Evolutionary conservation across 2,888 invertebrate species (phyloP), one percentile per base, ranked within the genome.

Genomic region (Carabus problematicus): DNA sequence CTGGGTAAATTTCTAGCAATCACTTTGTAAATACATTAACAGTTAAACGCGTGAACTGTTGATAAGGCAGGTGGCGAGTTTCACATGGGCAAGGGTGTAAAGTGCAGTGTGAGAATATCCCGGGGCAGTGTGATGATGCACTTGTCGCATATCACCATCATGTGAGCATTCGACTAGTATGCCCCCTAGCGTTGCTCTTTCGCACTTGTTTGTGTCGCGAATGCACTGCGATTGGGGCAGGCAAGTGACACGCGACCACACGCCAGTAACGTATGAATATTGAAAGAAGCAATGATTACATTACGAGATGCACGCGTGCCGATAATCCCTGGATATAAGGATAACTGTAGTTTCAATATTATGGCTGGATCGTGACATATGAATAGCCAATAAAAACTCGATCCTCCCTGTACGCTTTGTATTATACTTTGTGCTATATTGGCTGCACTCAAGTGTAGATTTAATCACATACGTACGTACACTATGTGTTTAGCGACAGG

Each of bases 321-420:
- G 29, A 39, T 56, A 56, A 56, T 56, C 40, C 56, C 9, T 56
- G 14, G 8, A 12, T 49, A 4, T 49, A 49, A 49, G 64, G 43
- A 18, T 54, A 64, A 64, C 40, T 54, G 56, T 56, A 45, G 54
- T 7, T 11, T 18, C 16, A 47, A 66, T 58, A 58, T 66, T 66
- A 66, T 66, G 66, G 66, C 40, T 41, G 40, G 58, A 66, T 58
- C 66, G 66, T 66, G 66, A 66, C 66, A 66, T 41, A 47, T 59
- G 66, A 66, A 66, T 66, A 66, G 66, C 66, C 49, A 66, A 66
- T 66, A 66, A 66, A 66, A 66, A 66, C 41, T 54, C 54, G 14
- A 29, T 29, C 29, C 29, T 29, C 29, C 29, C 29, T 29, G 29
- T 29, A 29, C 29, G 6, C 29, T 29, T 29, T 29, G 29, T 29